These are phyloP conservation scores for Alloscopus bannaensis DNA, from an alignment of 2,888 invertebrate genomes.

Conservation along the genomic window DNA sequence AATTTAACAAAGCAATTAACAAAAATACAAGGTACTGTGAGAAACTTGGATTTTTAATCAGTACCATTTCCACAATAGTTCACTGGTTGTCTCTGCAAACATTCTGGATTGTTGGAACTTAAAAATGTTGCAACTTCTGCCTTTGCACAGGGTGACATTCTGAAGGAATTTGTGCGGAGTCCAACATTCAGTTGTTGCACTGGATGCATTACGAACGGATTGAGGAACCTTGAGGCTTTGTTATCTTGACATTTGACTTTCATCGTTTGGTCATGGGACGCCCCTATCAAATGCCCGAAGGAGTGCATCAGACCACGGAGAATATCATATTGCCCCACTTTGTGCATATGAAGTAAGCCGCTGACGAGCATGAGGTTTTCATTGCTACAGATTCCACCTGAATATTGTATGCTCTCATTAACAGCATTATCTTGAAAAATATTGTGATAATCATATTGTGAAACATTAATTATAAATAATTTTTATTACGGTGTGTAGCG, in stretches of 20 bases:
- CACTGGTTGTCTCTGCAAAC: conserved; percentile 37
- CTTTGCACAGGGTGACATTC: conserved; percentile 66
- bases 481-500: conserved; percentile 49
- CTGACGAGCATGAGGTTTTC: conserved; percentile 62
- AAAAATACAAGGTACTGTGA: background rate
- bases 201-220: conserved; percentile 64
- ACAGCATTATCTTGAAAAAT: background rate
- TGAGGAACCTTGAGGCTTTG: conserved; percentile 47
- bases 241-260: conserved; percentile 38
- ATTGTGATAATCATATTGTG: background rate
- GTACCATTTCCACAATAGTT: conserved; percentile 69
- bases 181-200: conserved; percentile 64
- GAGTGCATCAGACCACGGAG: conserved; percentile 63
- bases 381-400: conserved; percentile 63
- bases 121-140: conserved; percentile 59
- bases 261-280: conserved; percentile 50
- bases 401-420: too few relatives aligned
- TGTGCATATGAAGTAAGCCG: conserved; percentile 58
- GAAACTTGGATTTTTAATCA: background rate
- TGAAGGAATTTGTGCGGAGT: conserved; percentile 61
- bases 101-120: conserved; percentile 35
- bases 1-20: background rate
- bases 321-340: conserved; percentile 63
- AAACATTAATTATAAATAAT: background rate
- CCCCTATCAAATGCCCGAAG: conserved; percentile 66